These are phyloP conservation scores for Apostichopus japonicus DNA, from an alignment of 35 echinoderm and acorn worm species.

Conservation along the genomic window DNA sequence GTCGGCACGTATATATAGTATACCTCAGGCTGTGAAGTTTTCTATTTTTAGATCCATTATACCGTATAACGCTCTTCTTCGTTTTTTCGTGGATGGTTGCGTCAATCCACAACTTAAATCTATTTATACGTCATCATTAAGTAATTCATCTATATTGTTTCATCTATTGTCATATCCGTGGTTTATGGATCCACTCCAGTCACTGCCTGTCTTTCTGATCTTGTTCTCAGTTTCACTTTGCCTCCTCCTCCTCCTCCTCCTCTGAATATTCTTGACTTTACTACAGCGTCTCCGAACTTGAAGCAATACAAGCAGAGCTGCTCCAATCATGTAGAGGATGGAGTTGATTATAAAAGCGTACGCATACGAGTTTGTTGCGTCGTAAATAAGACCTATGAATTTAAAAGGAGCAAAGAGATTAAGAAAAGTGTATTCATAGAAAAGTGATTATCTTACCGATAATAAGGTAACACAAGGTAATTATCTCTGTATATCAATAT, in stretches of 20 bases:
- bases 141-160: neutral
- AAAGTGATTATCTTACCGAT: no score
- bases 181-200: neutral
- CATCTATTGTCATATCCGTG: neutral
- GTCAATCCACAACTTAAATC: neutral
- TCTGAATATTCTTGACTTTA: neutral
- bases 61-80: no score
- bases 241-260: neutral
- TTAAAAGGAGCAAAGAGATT: neutral
- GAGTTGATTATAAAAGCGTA: slow-evolving; percentile 12
- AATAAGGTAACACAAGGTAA: no score
- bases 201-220: neutral
- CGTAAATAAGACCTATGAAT: neutral
- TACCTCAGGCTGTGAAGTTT: no score
- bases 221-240: neutral
- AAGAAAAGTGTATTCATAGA: no score
- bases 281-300: neutral
- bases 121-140: neutral
- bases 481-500: no score
- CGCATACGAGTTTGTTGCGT: slow-evolving; percentile 7
- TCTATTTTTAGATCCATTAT: no score
- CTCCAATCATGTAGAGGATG: neutral
- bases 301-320: neutral
- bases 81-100: no score
- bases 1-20: no score